Conservation (phyloP, 2,888 invertebrate genomes). For the Mellilla xanthometata region DNA sequence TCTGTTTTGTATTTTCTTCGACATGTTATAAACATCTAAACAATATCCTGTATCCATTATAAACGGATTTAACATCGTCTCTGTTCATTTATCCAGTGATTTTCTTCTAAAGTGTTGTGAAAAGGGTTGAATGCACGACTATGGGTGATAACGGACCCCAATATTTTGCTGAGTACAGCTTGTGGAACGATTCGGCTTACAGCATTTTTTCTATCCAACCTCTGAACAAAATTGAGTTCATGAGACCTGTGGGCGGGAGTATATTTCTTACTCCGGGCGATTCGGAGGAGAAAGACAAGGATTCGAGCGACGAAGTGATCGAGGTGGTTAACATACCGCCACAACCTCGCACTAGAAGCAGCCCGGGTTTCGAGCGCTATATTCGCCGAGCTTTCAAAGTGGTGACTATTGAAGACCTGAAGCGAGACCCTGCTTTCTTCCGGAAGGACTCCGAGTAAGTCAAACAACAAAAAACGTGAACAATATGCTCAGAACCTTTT, state of each 20-base stretch:
- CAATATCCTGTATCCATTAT: constrained; percentile 14
- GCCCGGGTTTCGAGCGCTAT: constrained; percentile 15
- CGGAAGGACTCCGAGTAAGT: constrained; percentile 15
- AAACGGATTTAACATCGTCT: constrained; percentile 6
- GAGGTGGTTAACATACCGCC: not conserved
- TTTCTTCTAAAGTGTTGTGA: constrained; percentile 11
- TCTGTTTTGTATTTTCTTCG: constrained; percentile 26
- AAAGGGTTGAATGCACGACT: constrained; percentile 13
- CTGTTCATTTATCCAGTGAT: constrained; percentile 9
- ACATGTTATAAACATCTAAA: constrained; percentile 26
- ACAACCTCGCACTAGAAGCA: not conserved
- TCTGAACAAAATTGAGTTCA: constrained; percentile 16
- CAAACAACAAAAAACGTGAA: not conserved
- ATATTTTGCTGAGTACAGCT: constrained; percentile 27
- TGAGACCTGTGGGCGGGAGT: constrained; percentile 15
- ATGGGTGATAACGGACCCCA: constrained; percentile 18
- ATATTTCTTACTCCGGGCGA: constrained; percentile 16
- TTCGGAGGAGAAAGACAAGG: constrained; percentile 8
- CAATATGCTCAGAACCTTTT: not conserved
- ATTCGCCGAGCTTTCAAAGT: constrained; percentile 14
- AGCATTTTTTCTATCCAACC: constrained; percentile 10
- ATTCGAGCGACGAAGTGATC: constrained; percentile 3
- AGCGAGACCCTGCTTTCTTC: constrained; percentile 12
- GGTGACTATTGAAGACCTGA: constrained; percentile 9
- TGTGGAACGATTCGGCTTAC: constrained; percentile 28